Percentiles rank a stretch among this genome's conserved stretches.
Conservation (phyloP, 37 sponge, comb jelly and placozoan genomes). For the Chondrosia reniformis region DNA sequence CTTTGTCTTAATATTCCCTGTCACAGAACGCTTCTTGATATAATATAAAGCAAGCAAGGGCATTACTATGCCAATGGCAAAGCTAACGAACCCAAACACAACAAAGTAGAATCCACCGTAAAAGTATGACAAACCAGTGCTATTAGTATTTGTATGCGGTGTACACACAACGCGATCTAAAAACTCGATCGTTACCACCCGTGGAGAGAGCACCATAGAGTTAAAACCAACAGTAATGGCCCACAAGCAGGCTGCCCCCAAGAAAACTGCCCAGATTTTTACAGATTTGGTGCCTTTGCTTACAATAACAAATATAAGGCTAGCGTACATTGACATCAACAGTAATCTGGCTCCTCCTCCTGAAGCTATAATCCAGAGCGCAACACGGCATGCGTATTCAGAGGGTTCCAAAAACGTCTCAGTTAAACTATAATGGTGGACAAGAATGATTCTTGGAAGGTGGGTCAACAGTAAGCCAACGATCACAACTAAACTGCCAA, state of each 20-base stretch:
- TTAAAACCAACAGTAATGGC: background rate
- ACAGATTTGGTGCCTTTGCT: background rate
- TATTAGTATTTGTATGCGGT: background rate
- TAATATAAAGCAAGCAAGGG: background rate
- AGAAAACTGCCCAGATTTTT: background rate
- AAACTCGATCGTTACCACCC: background rate
- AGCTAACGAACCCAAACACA: conserved; percentile 1
- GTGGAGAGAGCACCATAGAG: background rate
- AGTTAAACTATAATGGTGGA: no score
- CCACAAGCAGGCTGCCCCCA: background rate
- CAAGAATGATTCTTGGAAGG: background rate
- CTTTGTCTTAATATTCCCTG: background rate
- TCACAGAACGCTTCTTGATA: background rate
- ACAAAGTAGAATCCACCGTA: background rate
- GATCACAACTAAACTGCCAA: background rate
- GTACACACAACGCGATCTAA: background rate
- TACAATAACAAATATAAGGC: background rate
- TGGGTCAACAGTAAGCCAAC: background rate
- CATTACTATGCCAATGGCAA: background rate
- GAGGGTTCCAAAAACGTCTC: background rate
- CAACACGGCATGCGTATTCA: background rate
- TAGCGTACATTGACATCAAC: background rate
- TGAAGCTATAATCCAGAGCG: background rate
- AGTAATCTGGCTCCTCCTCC: background rate
- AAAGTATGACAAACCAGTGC: background rate